Conservation (phyloP, 2,888 invertebrate species). For the Pammene fasciana region DNA sequence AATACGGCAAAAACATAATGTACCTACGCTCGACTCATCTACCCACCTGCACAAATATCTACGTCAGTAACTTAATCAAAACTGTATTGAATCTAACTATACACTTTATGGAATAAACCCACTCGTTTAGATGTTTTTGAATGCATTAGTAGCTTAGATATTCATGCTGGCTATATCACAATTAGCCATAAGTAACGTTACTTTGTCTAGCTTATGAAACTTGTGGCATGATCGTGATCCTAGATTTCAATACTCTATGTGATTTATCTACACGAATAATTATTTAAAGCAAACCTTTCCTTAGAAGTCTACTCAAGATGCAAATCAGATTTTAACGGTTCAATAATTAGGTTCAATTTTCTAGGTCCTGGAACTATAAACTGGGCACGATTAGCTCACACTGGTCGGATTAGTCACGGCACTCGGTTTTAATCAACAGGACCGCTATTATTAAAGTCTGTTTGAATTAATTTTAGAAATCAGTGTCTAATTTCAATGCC, state of each 20-base stretch:
- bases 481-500: conserved; percentile 28
- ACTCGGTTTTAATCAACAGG: conserved; percentile 34
- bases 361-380: conserved; percentile 20
- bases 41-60: not conserved
- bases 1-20: conserved; percentile 2
- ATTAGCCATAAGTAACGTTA: conserved; percentile 5
- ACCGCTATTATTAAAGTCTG: conserved; percentile 31
- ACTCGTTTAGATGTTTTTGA: too few relatives aligned
- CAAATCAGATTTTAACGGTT: conserved; percentile 8
- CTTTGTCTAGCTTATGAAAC: conserved; percentile 15
- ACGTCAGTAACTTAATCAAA: not conserved
- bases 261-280: conserved; percentile 31
- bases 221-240: conserved; percentile 25
- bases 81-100: not conserved
- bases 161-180: not conserved
- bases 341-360: conserved; percentile 24
- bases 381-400: conserved; percentile 35
- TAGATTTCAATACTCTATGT: conserved; percentile 28
- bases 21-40: not conserved
- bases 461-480: conserved; percentile 31
- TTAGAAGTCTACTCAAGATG: not conserved
- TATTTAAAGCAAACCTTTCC: conserved; percentile 22
- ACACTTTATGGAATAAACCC: not conserved
- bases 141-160: too few relatives aligned
- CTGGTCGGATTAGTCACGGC: conserved; percentile 40